Evolutionary conservation across 2,888 invertebrate genomes (phyloP), one percentile per base, ranked within the genome.

Genomic region (Amphimallon solstitiale): DNA sequence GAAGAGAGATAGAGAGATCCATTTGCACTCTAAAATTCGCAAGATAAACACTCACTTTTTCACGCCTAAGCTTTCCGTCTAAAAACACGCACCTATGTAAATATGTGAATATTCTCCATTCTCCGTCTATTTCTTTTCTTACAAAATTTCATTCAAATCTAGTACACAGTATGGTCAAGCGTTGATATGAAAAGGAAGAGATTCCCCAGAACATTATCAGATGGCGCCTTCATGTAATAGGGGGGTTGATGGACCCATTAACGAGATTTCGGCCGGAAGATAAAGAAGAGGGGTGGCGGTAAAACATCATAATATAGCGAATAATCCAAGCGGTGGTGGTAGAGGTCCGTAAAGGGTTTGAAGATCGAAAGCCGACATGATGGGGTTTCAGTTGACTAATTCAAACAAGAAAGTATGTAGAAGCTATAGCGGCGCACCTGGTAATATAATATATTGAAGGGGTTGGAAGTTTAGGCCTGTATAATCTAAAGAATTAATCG

Each of bases 401-500:
- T 35, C 52, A 52, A 52, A 52, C 52, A 52, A 52, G 52, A 52
- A 52, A 37, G n/a, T 29, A 29, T 29, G 29, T 21, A 12, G 12
- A 48, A 21, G 23, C 23, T 7, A 19, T 17, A 19, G 4, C 37
- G 52, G 35, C 52, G 19, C 52, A 52, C 52, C 52, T 52, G 52
- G 52, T 52, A 52, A 52, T 19, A 15, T 37, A 52, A 52, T 52
- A 52, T 35, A 15, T 12, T 17, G 19, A 52, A 52, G 52, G 52
- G 52, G 35, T 52, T 37, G 35, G 34, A 10, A 7, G 6, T 23
- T 23, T 23, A 29, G 29, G 5, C 29, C 7, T 29, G 17, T 14
- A 35, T 37, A 52, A 52, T 37, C 52, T 52, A 52, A 52, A 52
- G 34, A 52, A 52, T 52, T 52, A 52, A 52, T 52, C 35, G 14